These are phyloP conservation scores for Lypha dubia DNA, from an alignment of 2,888 invertebrate species.

Conservation along the genomic window DNA sequence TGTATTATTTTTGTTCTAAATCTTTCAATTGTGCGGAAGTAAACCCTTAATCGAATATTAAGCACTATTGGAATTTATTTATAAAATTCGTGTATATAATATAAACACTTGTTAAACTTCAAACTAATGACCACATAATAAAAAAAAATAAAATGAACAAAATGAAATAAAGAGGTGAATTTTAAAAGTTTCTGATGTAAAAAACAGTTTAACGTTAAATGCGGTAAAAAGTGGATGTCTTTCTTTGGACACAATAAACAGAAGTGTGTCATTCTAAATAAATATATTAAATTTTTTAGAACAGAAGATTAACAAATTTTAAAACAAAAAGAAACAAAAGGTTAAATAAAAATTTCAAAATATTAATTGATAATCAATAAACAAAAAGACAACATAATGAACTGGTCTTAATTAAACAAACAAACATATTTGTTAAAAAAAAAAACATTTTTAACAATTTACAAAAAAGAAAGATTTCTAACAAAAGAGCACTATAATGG, in stretches of 20 bases:
- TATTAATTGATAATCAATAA: not conserved
- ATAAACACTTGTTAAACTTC: slow-evolving; percentile 73
- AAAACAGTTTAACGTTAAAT: slow-evolving; percentile 64
- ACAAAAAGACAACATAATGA: not conserved
- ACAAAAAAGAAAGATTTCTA: no score
- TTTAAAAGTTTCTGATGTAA: slow-evolving; percentile 31
- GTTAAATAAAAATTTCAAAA: not conserved
- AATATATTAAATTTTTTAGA: not conserved
- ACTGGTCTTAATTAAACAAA: no score
- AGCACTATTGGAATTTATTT: slow-evolving; percentile 10
- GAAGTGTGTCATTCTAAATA: not conserved
- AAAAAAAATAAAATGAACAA: slow-evolving; percentile 31
- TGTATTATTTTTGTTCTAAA: not conserved
- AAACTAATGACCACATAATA: slow-evolving; percentile 43
- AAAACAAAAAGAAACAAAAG: not conserved
- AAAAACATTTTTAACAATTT: no score
- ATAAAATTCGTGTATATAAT: slow-evolving; percentile 28
- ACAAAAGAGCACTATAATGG: no score
- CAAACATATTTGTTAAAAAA: no score
- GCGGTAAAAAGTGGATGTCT: slow-evolving; percentile 51
- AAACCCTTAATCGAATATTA: not conserved
- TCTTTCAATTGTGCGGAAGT: not conserved
- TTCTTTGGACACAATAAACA: slow-evolving; percentile 6
- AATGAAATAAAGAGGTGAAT: slow-evolving; percentile 24
- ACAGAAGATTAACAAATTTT: not conserved